Evolutionary conservation across 2,113 vertebrate genomes (phyloP).

Genomic region (Passer domesticus): DNA sequence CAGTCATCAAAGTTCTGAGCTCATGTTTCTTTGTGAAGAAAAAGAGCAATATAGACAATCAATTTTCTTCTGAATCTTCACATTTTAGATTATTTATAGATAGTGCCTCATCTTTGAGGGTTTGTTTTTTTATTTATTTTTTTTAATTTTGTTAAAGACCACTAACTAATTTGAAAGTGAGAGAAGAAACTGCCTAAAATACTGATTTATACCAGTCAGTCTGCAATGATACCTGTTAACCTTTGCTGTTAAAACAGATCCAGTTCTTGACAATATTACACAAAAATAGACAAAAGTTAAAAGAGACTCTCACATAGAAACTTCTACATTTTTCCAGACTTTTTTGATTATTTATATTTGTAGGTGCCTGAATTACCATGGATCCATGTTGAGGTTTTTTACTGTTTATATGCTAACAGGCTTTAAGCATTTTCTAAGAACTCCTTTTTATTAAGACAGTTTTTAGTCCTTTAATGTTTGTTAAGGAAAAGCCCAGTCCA

Average conservation of each 20-base stretch:
- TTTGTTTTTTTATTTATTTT: background rate
- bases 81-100: background rate
- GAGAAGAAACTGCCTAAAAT: background rate
- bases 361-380: background rate
- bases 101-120: background rate
- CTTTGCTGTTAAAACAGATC: background rate
- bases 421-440: background rate
- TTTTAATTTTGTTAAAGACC: background rate
- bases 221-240: background rate
- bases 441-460: background rate
- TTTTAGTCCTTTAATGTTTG: background rate
- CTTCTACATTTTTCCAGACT: background rate
- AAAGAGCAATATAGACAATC: background rate
- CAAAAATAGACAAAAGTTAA: background rate
- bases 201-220: background rate
- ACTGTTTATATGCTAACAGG: background rate
- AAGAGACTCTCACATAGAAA: background rate
- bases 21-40: background rate
- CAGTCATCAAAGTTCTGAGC: background rate
- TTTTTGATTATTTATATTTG: background rate
- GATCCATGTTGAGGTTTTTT: background rate
- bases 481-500: background rate
- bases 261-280: background rate
- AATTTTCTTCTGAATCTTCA: background rate
- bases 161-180: background rate